phyloP scores from a whole-genome alignment of 2,888 invertebrate genomes.

The Pinctada fucata region DNA sequence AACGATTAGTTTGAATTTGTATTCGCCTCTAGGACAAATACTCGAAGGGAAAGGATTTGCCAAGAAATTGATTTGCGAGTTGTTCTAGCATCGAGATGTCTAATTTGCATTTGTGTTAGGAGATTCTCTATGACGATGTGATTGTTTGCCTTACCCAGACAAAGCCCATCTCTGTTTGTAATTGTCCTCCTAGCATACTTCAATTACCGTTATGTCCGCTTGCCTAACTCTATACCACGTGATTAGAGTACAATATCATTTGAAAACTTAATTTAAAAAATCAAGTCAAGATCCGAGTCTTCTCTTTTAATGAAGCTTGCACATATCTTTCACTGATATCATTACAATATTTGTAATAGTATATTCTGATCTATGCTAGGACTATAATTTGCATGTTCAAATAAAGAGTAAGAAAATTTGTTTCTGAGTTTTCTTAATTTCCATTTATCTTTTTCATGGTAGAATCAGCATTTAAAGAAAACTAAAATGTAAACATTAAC shows the following conservation, averaged over 20 bases:
- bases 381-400: too few species aligned
- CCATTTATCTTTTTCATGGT: too few species aligned
- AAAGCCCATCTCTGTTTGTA: background rate
- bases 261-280: too few species aligned
- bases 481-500: too few species aligned
- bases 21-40: background rate
- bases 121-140: background rate
- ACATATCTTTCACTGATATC: too few species aligned
- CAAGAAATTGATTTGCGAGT: background rate
- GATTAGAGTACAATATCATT: background rate
- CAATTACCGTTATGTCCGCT: background rate
- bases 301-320: too few species aligned
- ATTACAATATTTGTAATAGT: too few species aligned
- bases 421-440: too few species aligned
- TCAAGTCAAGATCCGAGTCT: too few species aligned
- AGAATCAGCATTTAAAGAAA: too few species aligned
- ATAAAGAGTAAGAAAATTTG: too few species aligned
- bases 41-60: background rate
- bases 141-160: background rate
- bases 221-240: background rate
- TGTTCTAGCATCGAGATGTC: background rate
- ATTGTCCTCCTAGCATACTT: conserved; percentile 1
- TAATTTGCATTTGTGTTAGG: background rate
- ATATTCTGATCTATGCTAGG: too few species aligned
- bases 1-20: conserved; percentile 4